Percentiles rank a stretch among this genome's conserved stretches.
Evolutionary conservation across 53 echinoderm and acorn worm genomes (phyloP).

Genomic region (Temnopleurus reevesii): DNA sequence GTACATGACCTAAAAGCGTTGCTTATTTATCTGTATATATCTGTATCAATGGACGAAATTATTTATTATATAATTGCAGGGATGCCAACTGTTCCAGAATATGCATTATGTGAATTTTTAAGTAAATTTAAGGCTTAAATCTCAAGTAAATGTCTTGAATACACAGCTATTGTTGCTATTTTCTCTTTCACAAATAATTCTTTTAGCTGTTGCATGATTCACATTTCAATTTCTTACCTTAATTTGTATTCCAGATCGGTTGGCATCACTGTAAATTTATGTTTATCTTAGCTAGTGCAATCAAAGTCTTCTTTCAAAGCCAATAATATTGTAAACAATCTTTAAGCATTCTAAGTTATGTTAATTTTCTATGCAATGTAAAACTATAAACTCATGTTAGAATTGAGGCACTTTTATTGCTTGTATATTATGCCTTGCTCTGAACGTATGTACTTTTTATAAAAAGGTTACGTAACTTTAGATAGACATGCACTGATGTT

Average conservation of each 20-base stretch:
- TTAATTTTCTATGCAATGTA: conserved; percentile 11
- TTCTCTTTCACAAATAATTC: too few relatives aligned
- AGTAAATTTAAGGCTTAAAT: too few relatives aligned
- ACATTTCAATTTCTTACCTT: too few relatives aligned
- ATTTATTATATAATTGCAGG: not conserved
- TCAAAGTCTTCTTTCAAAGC: not conserved
- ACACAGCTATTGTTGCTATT: too few relatives aligned
- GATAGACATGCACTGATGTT: too few relatives aligned
- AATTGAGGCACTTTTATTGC: not conserved
- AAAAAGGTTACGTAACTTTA: not conserved
- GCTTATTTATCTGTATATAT: not conserved
- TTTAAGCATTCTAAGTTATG: not conserved
- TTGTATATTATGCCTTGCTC: conserved; percentile 10
- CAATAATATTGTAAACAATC: not conserved
- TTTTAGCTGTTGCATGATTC: too few relatives aligned
- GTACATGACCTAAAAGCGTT: too few relatives aligned
- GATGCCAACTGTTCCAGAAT: too few relatives aligned
- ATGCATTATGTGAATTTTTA: too few relatives aligned
- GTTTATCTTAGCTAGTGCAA: conserved; percentile 18
- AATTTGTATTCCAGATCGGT: too few relatives aligned
- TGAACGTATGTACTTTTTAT: not conserved
- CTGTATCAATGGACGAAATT: not conserved
- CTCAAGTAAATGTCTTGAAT: too few relatives aligned
- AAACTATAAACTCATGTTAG: not conserved
- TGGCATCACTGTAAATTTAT: too few relatives aligned